Evolutionary conservation across 2,113 vertebrate species (phyloP).

Genomic region (Steatornis caripensis): DNA sequence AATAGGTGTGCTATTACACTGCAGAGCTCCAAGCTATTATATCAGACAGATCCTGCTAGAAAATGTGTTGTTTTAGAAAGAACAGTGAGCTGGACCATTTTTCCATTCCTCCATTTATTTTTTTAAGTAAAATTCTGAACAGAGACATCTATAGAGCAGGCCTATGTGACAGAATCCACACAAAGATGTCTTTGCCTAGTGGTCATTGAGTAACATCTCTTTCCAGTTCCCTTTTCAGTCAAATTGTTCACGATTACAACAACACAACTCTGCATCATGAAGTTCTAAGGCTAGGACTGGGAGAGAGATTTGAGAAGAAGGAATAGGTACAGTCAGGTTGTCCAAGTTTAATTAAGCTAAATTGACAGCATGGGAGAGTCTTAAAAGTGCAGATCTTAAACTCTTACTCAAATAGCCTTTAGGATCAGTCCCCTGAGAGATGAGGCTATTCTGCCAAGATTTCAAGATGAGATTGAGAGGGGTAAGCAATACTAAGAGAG

Average conservation of each 20-base stretch:
- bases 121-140: not conserved
- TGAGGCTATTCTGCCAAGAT: not conserved
- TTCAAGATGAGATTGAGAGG: not conserved
- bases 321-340: not conserved
- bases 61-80: not conserved
- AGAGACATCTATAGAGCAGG: not conserved
- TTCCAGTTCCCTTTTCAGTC: not conserved
- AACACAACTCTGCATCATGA: not conserved
- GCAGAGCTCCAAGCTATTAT: not conserved
- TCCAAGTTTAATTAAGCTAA: not conserved
- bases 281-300: not conserved
- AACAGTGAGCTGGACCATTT: not conserved
- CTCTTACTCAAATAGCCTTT: not conserved
- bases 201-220: not conserved
- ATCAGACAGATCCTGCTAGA: not conserved
- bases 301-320: not conserved
- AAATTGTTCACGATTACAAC: not conserved
- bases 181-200: not conserved
- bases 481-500: not conserved
- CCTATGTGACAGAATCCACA: not conserved
- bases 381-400: not conserved
- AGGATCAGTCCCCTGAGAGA: not conserved
- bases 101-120: not conserved
- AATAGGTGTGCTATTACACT: not conserved
- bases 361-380: accelerated